These are phyloP conservation scores for Eidolon helvum DNA, from an alignment of 2,113 vertebrate genomes.

Conservation along the genomic window DNA sequence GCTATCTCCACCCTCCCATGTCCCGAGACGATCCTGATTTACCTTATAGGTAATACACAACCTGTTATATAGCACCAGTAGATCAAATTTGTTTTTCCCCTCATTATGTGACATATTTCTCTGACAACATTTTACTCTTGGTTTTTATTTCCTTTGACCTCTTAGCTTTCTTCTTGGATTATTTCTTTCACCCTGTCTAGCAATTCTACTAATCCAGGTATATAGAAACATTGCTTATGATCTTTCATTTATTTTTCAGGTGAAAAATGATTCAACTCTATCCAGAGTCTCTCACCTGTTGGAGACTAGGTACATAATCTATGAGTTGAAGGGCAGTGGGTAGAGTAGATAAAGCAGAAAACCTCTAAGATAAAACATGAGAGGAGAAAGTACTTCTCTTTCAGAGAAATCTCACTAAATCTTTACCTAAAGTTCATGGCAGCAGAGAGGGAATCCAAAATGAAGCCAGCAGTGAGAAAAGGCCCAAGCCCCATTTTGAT, in stretches of 20 bases:
- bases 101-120: neutral
- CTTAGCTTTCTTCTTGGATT: neutral
- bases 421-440: neutral
- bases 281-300: neutral
- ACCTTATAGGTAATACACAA: neutral
- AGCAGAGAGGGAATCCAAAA: neutral
- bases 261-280: neutral
- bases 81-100: neutral
- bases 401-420: neutral
- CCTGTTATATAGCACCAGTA: neutral
- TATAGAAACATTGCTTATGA: neutral
- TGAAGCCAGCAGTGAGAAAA: neutral
- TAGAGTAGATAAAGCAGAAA: neutral
- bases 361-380: neutral
- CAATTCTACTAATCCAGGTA: neutral
- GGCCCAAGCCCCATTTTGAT: neutral
- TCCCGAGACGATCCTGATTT: neutral
- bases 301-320: neutral
- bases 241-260: neutral
- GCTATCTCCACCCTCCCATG: no score
- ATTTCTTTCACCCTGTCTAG: neutral
- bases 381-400: neutral
- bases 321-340: neutral
- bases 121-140: neutral
- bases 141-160: neutral